These are phyloP conservation scores for Phaethon lepturus DNA, from an alignment of 2,113 vertebrate species.

Conservation along the genomic window DNA sequence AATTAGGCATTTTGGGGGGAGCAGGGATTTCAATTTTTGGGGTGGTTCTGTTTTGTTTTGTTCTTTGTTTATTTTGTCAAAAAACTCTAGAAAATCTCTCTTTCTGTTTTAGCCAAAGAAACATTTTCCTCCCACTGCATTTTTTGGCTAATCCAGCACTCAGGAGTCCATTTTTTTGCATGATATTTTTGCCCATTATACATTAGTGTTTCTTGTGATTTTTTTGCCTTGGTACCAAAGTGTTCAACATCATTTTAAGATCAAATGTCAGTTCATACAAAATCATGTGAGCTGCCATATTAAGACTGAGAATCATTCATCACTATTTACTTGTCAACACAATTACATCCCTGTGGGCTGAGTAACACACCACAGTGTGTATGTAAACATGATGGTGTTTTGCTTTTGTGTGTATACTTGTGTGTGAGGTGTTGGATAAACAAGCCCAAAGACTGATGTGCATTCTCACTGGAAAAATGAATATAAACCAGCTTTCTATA, in stretches of 20 bases:
- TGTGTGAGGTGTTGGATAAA: background rate
- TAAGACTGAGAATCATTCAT: background rate
- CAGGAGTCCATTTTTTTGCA: background rate
- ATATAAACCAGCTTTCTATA: background rate
- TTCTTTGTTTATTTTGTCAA: background rate
- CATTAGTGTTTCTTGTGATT: fast-evolving
- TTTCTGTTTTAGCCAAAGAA: background rate
- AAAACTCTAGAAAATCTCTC: background rate
- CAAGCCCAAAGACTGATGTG: background rate
- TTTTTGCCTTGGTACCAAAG: background rate
- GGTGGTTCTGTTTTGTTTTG: background rate
- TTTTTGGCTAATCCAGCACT: background rate
- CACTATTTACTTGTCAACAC: background rate
- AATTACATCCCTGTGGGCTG: background rate
- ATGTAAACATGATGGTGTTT: background rate
- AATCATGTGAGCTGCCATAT: background rate
- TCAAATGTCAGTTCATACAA: background rate
- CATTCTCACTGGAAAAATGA: background rate
- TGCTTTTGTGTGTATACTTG: background rate
- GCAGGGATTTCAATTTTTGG: background rate
- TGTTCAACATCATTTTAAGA: background rate
- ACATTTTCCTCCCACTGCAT: background rate
- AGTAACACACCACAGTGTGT: background rate
- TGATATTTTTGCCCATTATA: background rate
- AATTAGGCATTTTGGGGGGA: background rate